Percentiles rank a stretch among this genome's conserved stretches.
Conservation (phyloP, 1,140 invertebrate genomes). For the Drosophila bocqueti region DNA sequence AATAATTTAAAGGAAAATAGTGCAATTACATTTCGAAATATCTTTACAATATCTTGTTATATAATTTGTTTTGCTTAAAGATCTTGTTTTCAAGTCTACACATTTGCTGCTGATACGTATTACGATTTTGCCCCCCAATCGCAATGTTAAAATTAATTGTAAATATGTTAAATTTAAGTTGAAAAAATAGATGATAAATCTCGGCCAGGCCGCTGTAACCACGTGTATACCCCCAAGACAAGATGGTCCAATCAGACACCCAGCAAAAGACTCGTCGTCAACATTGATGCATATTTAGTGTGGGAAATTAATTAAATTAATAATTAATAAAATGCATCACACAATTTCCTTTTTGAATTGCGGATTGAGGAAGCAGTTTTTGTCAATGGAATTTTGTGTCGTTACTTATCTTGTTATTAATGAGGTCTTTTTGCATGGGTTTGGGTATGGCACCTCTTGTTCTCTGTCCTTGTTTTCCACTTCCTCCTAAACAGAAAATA, state of each 20-base stretch:
- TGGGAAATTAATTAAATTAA: too few relatives aligned
- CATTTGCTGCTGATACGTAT: slow-evolving; percentile 20
- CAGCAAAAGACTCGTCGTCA: slow-evolving; percentile 25
- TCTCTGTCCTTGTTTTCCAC: slow-evolving; percentile 44
- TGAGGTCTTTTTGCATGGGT: slow-evolving; percentile 47
- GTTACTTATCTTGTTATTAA: background rate
- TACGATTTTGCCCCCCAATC: slow-evolving; percentile 22
- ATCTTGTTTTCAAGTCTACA: slow-evolving; percentile 21
- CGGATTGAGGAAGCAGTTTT: background rate
- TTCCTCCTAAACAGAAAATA: slow-evolving; percentile 27
- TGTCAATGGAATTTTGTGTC: background rate
- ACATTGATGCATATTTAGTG: slow-evolving; percentile 27
- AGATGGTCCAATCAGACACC: slow-evolving; percentile 35
- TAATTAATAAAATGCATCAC: background rate
- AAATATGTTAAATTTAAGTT: slow-evolving; percentile 71
- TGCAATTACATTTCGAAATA: slow-evolving; percentile 1
- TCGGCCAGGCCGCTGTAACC: slow-evolving; percentile 68
- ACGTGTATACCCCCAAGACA: slow-evolving; percentile 9
- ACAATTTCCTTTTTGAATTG: background rate
- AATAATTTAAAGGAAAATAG: slow-evolving; percentile 1
- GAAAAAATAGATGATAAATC: slow-evolving; percentile 65
- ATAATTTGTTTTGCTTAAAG: background rate
- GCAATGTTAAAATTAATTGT: slow-evolving; percentile 54
- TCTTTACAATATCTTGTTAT: slow-evolving; percentile 4
- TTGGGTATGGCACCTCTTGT: slow-evolving; percentile 23